Percentiles rank a stretch among this genome's conserved stretches.
These are phyloP conservation scores for Actias luna DNA, from an alignment of 2,888 invertebrate species.

Conservation along the genomic window DNA sequence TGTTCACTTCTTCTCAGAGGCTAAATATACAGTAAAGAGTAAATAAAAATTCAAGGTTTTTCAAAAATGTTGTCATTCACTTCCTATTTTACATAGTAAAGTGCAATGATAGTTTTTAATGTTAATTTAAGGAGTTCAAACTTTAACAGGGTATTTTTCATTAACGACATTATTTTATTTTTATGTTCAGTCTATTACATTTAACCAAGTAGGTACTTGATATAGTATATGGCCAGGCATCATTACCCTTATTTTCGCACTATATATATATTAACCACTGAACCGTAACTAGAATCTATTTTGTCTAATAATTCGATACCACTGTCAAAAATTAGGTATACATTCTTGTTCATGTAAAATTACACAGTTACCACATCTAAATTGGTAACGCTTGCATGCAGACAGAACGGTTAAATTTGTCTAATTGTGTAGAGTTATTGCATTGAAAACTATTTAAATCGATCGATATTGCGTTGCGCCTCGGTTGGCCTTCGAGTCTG, in stretches of 20 bases:
- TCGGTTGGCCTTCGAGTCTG: constrained; percentile 55
- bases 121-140: no score
- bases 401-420: constrained; percentile 46
- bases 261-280: background rate
- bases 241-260: no score
- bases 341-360: constrained; percentile 30
- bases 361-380: constrained; percentile 10
- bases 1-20: no score
- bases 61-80: no score
- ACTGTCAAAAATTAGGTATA: constrained; percentile 14
- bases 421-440: constrained; percentile 49
- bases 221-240: no score
- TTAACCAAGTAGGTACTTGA: background rate
- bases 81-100: no score
- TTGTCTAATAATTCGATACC: constrained; percentile 24
- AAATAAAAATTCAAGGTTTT: no score
- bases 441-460: constrained; percentile 48
- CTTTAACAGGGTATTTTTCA: no score
- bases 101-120: no score
- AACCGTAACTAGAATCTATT: constrained; percentile 19
- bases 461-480: constrained; percentile 54
- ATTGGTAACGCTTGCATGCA: constrained; percentile 38
- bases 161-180: no score
- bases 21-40: no score
- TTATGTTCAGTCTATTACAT: background rate